These are phyloP conservation scores for Prunella himalayana DNA, from an alignment of 2,113 vertebrate species.

Conservation along the genomic window DNA sequence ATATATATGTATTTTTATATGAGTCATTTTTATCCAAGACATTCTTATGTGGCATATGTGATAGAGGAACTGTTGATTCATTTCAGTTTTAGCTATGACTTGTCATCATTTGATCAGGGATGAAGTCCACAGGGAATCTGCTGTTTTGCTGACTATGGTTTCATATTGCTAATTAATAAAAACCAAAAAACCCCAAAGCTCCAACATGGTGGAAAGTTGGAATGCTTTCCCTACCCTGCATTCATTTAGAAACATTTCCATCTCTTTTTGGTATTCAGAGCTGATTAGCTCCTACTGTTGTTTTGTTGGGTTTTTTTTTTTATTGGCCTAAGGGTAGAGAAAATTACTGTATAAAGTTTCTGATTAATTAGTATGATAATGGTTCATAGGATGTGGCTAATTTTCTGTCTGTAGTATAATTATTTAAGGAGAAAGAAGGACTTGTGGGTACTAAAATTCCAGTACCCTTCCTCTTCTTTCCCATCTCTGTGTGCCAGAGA, in stretches of 20 bases:
- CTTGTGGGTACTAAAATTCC: neutral
- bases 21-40: neutral
- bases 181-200: neutral
- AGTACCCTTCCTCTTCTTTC: neutral
- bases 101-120: rapidly evolving
- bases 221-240: neutral
- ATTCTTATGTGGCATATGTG: neutral
- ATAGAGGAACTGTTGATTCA: neutral
- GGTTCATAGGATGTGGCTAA: neutral
- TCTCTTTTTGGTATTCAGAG: neutral
- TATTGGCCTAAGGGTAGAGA: neutral
- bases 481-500: neutral
- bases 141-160: neutral
- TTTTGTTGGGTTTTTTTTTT: neutral
- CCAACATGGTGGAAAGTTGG: neutral
- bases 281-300: neutral
- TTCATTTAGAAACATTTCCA: neutral
- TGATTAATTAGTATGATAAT: neutral
- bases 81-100: neutral
- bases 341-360: neutral
- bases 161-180: neutral
- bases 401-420: neutral
- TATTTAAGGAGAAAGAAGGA: neutral
- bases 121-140: neutral
- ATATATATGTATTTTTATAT: neutral